phyloP scores from a whole-genome alignment of 2,888 invertebrate genomes.

The Coenonympha glycerion region DNA sequence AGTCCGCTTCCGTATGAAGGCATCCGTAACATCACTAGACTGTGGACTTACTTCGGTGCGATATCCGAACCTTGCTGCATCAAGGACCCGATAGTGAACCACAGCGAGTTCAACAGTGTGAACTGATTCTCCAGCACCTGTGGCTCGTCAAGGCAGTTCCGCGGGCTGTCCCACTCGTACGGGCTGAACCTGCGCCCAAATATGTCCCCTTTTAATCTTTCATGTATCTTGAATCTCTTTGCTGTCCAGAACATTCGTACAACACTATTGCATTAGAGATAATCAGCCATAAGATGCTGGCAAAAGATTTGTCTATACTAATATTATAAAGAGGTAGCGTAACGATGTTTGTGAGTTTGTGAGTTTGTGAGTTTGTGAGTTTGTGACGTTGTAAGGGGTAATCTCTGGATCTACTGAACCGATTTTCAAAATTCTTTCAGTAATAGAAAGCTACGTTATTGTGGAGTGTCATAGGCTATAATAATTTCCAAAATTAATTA shows the following conservation, averaged over 20 bases:
- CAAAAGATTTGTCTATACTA: no score
- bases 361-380: no score
- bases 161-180: slow-evolving; percentile 94
- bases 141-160: slow-evolving; percentile 89
- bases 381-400: no score
- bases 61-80: slow-evolving; percentile 96
- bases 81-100: slow-evolving; percentile 95
- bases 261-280: slow-evolving; percentile 1
- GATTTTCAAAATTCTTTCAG: no score
- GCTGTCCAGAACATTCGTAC: slow-evolving; percentile 9
- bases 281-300: no score
- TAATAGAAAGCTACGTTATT: no score
- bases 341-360: no score
- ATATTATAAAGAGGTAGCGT: no score
- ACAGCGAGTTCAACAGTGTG: slow-evolving; percentile 92
- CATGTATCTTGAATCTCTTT: slow-evolving; percentile 16
- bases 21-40: slow-evolving; percentile 13
- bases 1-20: no score
- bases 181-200: slow-evolving; percentile 87
- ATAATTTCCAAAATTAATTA: no score
- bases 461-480: no score
- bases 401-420: no score
- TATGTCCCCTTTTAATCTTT: slow-evolving; percentile 38
- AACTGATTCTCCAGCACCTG: slow-evolving; percentile 93
- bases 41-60: slow-evolving; percentile 87